Conservation (phyloP, 2,888 invertebrate genomes). For the Polyploca ridens region DNA sequence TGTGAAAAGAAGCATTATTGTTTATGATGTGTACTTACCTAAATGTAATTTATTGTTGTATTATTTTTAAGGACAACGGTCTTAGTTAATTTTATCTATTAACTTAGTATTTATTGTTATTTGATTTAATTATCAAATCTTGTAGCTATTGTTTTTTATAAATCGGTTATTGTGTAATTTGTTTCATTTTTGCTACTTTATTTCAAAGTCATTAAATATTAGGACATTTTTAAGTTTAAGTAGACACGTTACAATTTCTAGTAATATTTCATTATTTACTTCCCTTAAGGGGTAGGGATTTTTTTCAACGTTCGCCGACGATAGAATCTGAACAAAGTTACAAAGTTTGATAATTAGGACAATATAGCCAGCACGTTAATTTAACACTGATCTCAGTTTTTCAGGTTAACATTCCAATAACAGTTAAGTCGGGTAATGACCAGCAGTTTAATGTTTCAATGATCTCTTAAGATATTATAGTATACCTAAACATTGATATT, state of each 20-base stretch:
- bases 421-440: slow-evolving; percentile 33
- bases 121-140: neutral
- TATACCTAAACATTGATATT: slow-evolving; percentile 55
- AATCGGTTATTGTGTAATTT: neutral
- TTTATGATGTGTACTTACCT: neutral
- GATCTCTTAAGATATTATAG: slow-evolving; percentile 57
- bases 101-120: neutral
- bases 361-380: slow-evolving; percentile 3
- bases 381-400: slow-evolving; percentile 32
- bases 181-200: neutral
- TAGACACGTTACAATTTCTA: neutral
- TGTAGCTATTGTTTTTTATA: neutral
- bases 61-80: neutral
- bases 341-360: neutral
- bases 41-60: neutral
- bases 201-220: neutral
- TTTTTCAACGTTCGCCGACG: neutral
- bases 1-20: neutral
- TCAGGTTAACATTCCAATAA: slow-evolving; percentile 59
- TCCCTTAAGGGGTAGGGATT: no score
- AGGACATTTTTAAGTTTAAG: neutral
- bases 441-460: slow-evolving; percentile 45
- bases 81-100: neutral
- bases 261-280: no score
- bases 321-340: neutral